Evolutionary conservation across 2,113 vertebrate species (phyloP).

Genomic region (Aegypius monachus): DNA sequence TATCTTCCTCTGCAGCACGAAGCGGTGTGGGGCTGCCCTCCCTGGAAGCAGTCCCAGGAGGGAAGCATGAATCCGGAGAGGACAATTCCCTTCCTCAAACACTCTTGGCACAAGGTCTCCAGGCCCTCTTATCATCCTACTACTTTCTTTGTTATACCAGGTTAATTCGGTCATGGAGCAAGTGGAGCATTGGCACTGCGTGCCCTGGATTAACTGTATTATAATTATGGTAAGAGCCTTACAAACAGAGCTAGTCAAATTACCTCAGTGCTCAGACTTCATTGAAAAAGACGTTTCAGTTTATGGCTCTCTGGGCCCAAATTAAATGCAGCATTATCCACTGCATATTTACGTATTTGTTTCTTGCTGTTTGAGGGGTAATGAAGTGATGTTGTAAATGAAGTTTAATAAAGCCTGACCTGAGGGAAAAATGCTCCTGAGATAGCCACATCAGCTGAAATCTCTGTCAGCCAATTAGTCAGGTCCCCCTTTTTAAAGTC

Average conservation of each 20-base stretch:
- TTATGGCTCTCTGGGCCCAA: not conserved
- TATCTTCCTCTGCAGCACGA: not conserved
- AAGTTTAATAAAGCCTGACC: not conserved
- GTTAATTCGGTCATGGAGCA: not conserved
- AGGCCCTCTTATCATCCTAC: fast-evolving
- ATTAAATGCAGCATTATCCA: not conserved
- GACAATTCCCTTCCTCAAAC: not conserved
- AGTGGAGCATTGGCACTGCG: not conserved
- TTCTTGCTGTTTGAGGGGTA: not conserved
- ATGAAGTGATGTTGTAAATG: not conserved
- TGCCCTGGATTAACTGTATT: not conserved
- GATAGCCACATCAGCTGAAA: not conserved
- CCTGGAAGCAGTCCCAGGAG: not conserved
- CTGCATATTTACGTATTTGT: not conserved
- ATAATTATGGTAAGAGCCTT: not conserved
- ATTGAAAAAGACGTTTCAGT: not conserved
- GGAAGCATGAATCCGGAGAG: not conserved
- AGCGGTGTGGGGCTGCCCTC: not conserved
- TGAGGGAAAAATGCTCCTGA: not conserved
- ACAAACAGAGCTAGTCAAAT: not conserved
- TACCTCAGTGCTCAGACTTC: not conserved
- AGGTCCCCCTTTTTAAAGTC: not conserved
- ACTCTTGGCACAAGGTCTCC: not conserved
- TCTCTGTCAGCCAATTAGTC: not conserved
- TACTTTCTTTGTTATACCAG: not conserved